Percentiles rank a stretch among this genome's conserved stretches.
Conservation (phyloP, 92 coral and sea anemone species). For the Phenganax marumi region DNA sequence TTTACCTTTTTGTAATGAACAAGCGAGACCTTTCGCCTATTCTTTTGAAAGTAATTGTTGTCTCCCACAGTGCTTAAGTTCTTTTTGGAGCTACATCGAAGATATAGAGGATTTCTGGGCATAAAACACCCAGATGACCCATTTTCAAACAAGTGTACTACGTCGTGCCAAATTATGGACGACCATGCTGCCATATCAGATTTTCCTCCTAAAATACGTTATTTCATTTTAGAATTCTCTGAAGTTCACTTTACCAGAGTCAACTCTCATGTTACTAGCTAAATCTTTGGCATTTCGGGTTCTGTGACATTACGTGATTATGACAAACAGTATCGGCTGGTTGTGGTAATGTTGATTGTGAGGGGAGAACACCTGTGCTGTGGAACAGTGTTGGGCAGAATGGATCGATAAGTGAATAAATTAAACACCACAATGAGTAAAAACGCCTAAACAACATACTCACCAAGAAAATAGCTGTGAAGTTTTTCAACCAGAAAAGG, state of each 20-base stretch:
- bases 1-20: constrained; percentile 39
- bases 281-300: too few species aligned
- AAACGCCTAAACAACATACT: background rate
- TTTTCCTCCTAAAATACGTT: constrained; percentile 66
- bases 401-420: too few species aligned
- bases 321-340: too few species aligned
- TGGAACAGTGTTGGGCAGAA: too few species aligned
- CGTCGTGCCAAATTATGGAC: constrained; percentile 76
- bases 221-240: background rate
- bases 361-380: too few species aligned
- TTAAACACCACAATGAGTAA: background rate
- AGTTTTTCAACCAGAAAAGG: constrained; percentile 89
- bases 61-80: constrained; percentile 12
- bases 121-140: constrained; percentile 70
- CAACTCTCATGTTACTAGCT: too few species aligned
- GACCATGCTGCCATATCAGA: constrained; percentile 99
- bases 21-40: constrained; percentile 28
- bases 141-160: constrained; percentile 83
- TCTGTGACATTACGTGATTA: too few species aligned
- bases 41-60: background rate
- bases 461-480: constrained; percentile 90
- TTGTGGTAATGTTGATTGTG: too few species aligned
- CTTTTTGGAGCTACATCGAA: constrained; percentile 65
- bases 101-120: constrained; percentile 76
- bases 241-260: too few species aligned